Evolutionary conservation across 2,797 vertebrate genomes (phyloP).

Genomic region (Nasua narica): DNA sequence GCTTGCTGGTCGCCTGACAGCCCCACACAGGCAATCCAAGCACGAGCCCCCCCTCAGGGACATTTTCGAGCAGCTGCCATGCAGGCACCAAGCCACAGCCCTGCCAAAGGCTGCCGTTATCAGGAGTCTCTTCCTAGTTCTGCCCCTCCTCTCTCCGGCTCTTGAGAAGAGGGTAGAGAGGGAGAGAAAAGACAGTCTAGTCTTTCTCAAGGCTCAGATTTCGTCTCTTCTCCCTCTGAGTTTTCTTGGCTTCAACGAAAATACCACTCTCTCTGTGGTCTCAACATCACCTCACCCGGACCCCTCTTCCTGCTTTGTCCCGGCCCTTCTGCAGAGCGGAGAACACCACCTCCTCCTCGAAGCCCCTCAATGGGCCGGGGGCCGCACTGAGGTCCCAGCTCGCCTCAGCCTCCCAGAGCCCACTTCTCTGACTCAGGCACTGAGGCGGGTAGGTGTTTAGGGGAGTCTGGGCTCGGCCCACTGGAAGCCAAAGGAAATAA

Average conservation of each 20-base stretch:
- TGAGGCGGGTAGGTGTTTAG: conserved; percentile 49
- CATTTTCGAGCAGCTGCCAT: background rate
- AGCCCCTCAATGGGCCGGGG: background rate
- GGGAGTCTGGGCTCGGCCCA: background rate
- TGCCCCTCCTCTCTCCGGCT: background rate
- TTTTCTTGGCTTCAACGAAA: background rate
- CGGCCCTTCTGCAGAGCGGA: background rate
- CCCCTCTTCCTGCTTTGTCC: background rate
- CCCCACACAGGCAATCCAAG: background rate
- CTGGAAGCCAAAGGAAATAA: conserved; percentile 58
- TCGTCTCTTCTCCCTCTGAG: background rate
- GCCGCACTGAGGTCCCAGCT: background rate
- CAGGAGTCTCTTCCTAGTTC: background rate
- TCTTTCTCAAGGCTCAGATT: background rate
- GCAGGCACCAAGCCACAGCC: background rate
- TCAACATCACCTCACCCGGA: background rate
- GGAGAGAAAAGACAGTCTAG: background rate
- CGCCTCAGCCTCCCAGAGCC: background rate
- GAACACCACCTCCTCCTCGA: background rate
- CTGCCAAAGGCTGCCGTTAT: background rate
- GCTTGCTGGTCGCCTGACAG: background rate
- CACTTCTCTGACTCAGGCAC: conserved; percentile 18
- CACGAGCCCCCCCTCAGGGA: background rate
- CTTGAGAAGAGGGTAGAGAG: background rate
- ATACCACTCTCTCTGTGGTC: background rate